Evolutionary conservation across 2,113 vertebrate genomes (phyloP), one percentile per base, ranked within the genome.

Genomic region (Neodontobutis hainanensis): DNA sequence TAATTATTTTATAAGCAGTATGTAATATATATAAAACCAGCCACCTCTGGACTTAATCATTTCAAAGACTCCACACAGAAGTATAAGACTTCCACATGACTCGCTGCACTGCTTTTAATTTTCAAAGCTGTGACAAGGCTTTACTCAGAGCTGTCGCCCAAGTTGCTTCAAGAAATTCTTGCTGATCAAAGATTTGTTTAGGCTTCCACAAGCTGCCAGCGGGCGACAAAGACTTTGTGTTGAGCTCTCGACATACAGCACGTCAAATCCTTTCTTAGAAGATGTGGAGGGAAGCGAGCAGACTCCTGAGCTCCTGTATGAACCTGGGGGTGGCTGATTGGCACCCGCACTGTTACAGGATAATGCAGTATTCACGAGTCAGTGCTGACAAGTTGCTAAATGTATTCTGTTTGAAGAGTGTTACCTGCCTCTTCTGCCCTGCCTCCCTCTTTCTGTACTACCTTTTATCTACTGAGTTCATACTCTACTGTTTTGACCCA

Each of bases 101-200:
- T 51, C 45, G 32, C 52, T 61, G 70, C 65, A 35, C 8, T 44
- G 14, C 32, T 5, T 70, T 73, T 60, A 59, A 19, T 36, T 75
- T 15, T 61, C 60, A 47, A 56, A 67, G 53, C 8, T 32, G 60
- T 52, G 73, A 56, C 40, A 36, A 57, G 27, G 5, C 47, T 57
- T 40, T 6, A 34, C 50, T 12, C 36, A 0, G 11, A 49, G 46
- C 70, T 8, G 44, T 68, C 51, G 35, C 69, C 60, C 2, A 3
- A 5, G 42, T 46, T 0, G n/a, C 32, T 58, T 46, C 65, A 82
- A 56, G 45, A 48, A 35, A 63, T 55, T 27, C 47, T 56, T 61
- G 14, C 42, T 77, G 61, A 83, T 76, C 72, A 77, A 48, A 85
- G 61, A 61, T 67, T 67, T 77, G 51, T 70, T 66, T 69, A 58